Evolutionary conservation across 2,113 vertebrate genomes (phyloP).

Genomic region (Lepus europaeus): DNA sequence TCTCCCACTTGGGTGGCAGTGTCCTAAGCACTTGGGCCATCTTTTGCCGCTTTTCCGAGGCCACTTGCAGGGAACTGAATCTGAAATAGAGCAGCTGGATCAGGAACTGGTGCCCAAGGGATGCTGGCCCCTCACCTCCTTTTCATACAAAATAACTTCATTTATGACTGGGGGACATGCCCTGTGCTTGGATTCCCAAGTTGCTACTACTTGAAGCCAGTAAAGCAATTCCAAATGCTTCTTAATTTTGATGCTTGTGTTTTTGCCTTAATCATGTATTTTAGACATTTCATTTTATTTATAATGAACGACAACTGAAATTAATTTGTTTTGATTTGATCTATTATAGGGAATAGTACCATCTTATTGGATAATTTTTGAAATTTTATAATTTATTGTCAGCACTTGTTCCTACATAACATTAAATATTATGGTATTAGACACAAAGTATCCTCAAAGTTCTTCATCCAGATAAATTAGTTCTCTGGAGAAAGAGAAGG

Average conservation of each 20-base stretch:
- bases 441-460: constrained; percentile 33
- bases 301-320: constrained; percentile 19
- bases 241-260: constrained; percentile 38
- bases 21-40: too few relatives aligned
- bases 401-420: constrained; percentile 27
- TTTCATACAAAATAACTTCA: constrained; percentile 36
- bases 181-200: background rate
- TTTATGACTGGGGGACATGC: background rate
- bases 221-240: background rate
- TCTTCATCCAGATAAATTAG: constrained; percentile 31
- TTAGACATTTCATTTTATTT: constrained; percentile 19
- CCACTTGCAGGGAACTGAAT: too few relatives aligned
- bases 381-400: constrained; percentile 3
- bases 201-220: background rate
- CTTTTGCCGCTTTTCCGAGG: too few relatives aligned
- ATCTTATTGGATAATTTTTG: background rate
- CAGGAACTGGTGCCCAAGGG: too few relatives aligned
- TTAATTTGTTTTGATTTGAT: constrained; percentile 39
- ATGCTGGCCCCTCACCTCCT: background rate
- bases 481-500: background rate
- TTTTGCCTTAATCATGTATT: background rate
- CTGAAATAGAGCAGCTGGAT: too few relatives aligned
- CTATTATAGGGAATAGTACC: background rate
- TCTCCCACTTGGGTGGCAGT: too few relatives aligned
- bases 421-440: background rate